Base-by-base conservation (phyloP, 2,888 invertebrate species). In the Amiota communis region DNA sequence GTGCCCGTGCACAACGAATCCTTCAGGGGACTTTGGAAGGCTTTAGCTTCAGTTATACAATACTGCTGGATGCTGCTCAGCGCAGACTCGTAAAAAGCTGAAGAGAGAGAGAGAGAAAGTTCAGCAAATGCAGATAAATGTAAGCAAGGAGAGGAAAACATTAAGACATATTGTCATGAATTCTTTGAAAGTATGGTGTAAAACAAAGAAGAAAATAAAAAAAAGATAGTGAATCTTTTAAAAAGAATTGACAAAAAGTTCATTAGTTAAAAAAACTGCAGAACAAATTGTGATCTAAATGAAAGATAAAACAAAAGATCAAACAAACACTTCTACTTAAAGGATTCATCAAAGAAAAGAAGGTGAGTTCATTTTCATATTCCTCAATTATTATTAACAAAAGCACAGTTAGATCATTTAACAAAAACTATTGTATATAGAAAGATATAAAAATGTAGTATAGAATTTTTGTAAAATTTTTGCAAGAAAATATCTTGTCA, bases 11-110 rank as follows among this genome's bases (percentile, higher is more conserved):
- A 23, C n/a, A 64, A 13, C 36, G 6, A 64, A 69, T 77, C 59
- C 70, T 71, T 12, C 70, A 71, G 64, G 64, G 65, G 36, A 36
- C 46, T 57, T 11, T 64, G 69, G 72, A 70, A 36, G 36, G 36
- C 1, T 36, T 36, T 36, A 36, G 36, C 36, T 36, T 36, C 36
- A 36, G 36, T 6, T 36, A 59, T 57, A 3, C 15, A 15, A 4
- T 36, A 6, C 36, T 59, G 59, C 49, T 65, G 64, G 65, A 47
- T 64, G 64, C 47, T 47, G 65, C 11, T 10, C 63, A 63, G 6
- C 4, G 36, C 36, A 36, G 36, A 36, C 36, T 4, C 36, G n/a
- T n/a, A n/a, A 36, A 36, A 36, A 6, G 6, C 36, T 6, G 6
- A 36, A 36, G 4, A 23, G 23, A 23, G 36, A 36, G 36, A 36